These are phyloP conservation scores for Eristalis intricaria DNA, from an alignment of 2,888 invertebrate species.

Conservation along the genomic window DNA sequence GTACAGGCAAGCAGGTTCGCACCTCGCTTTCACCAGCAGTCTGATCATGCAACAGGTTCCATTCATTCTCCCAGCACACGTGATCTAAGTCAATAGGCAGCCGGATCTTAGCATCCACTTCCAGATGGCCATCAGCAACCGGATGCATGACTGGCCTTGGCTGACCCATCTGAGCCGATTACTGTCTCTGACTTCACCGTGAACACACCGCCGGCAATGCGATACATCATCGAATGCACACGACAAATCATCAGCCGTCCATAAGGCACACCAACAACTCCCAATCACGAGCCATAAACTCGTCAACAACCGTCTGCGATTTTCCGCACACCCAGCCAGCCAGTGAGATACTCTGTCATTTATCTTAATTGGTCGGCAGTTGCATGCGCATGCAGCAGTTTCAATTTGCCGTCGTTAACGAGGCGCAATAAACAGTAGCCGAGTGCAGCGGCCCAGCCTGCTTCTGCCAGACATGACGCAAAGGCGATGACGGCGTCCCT, in stretches of 20 bases:
- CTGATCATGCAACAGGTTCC: too few species aligned
- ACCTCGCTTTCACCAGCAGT: too few species aligned
- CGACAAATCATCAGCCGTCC: background rate
- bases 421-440: constrained; percentile 47
- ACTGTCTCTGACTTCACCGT: background rate
- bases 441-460: constrained; percentile 9
- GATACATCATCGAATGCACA: background rate
- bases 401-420: constrained; percentile 56
- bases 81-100: background rate
- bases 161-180: background rate
- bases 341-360: constrained; percentile 56
- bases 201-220: background rate
- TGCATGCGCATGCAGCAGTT: constrained; percentile 48
- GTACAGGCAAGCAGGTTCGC: too few species aligned
- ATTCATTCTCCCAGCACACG: too few species aligned
- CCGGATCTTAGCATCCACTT: background rate
- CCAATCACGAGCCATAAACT: constrained; percentile 42
- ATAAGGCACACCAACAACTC: constrained; percentile 4
- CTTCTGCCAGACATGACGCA: constrained; percentile 39
- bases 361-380: constrained; percentile 61
- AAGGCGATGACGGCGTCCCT: background rate
- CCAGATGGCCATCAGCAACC: background rate
- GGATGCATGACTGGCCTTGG: background rate
- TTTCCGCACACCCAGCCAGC: constrained; percentile 12
- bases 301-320: constrained; percentile 40